Evolutionary conservation across 2,113 vertebrate species (phyloP), one percentile per base, ranked within the genome.

Genomic region (Malaclemys terrapin): DNA sequence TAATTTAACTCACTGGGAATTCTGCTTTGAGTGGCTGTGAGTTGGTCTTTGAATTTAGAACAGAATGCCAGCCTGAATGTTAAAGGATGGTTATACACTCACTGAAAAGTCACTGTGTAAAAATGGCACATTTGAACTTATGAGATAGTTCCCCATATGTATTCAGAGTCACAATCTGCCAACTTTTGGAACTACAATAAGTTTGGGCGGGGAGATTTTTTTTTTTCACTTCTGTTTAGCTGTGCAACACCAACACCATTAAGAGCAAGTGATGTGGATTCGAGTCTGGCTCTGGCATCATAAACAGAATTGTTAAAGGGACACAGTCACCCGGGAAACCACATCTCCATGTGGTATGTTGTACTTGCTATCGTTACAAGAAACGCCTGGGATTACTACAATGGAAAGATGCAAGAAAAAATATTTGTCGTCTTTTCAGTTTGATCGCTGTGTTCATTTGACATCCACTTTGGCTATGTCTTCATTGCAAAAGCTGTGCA

Each of bases 121-220:
- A 50, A 56, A 7, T 92, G 62, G 14, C 50, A 6, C 89, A 91
- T 80, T 53, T 25, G 29, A 53, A 14, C 12, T 94, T 35, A 3
- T 16, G 56, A 80, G 53, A 2, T 8, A 10, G 2, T 38, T 72
- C 69, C 82, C 0, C 4, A 24, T 25, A 3, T 1, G 0, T 83
- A 38, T 72, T 38, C n/a, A 72, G 35, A 69, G 35, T 72, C 65
- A n/a, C 65, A 72, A n/a, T 72, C 25, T 59, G 27, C 57, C 12
- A 29, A 59, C 57, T 38, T 72, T 72, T 35, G 38, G 35, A 29
- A 35, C 31, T 35, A 35, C 31, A 65, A 17, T 65, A 65, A 65
- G 35, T n/a, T 19, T 54, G 20, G 22, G 22, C 5, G 20, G 3
- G 50, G 50, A 52, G 50, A 52, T 35, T 69, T 69, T 17, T n/a